Evolutionary conservation across 2,113 vertebrate genomes (phyloP), one percentile per base, ranked within the genome.

Genomic region (Brachionichthys hirsutus): DNA sequence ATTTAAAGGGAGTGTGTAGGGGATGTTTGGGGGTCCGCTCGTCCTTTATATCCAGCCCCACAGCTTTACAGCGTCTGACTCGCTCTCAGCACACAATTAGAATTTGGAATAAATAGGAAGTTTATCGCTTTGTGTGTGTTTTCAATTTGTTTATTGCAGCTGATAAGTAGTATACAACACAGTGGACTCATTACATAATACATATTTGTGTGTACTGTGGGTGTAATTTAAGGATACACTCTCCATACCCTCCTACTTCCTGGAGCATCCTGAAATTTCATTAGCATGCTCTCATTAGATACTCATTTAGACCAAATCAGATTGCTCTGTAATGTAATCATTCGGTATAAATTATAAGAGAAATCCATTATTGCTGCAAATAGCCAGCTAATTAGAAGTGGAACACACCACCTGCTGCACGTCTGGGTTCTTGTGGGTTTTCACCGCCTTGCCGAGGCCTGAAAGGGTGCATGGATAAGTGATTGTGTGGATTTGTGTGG

Each of bases 221-320:
- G 41, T 66, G 42, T 55, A 54, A 72, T 68, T 78, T 73, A 81
- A 75, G 70, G 54, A 72, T 73, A 69, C 1, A 2, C 41, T 72
- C 58, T 38, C 61, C 35, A 48, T 55, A 47, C 3, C 68, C 42
- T 63, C 55, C 66, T 45, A 62, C 79, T 88, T 89, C 88, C 86
- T 88, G 88, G 78, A 85, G 84, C 82, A 86, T 81, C 58, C 42
- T 73, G 68, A 75, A 88, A 88, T 80, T 64, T 80, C 41, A 77
- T 88, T 87, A 85, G 12, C 61, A 47, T 18, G 50, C 52, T 30
- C 71, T 86, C 84, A 84, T 89, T 86, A 86, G 69, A 72, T 53
- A 50, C 70, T 86, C 65, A 84, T 88, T 89, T 77, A 66, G 73
- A 80, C 82, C 80, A 85, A n/a, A 86, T 88, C 67, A 62, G 56